phyloP scores from a whole-genome alignment of 2,113 vertebrate species.

The Lutjanus erythropterus region DNA sequence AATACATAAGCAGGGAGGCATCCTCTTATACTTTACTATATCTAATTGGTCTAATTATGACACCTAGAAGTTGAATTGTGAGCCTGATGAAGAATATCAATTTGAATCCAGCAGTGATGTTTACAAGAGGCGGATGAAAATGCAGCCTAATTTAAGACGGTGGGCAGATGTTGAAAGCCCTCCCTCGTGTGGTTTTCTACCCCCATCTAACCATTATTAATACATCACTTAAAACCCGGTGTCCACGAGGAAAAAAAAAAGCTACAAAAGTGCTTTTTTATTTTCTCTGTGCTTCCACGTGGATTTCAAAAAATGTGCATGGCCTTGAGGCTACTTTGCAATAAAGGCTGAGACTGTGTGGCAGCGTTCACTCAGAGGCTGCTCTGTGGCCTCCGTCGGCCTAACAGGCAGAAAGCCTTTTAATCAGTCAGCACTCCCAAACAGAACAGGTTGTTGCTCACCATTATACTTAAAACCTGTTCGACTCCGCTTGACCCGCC shows the following conservation, averaged over 20 bases:
- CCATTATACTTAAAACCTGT: neutral
- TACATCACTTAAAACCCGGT: slow-evolving; percentile 21
- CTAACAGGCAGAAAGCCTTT: slow-evolving; percentile 34
- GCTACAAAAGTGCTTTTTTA: slow-evolving; percentile 1
- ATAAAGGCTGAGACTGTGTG: slow-evolving; percentile 10
- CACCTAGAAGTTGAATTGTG: neutral
- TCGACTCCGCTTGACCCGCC: neutral
- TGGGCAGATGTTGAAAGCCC: neutral
- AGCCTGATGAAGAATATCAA: slow-evolving; percentile 3
- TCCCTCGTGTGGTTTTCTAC: neutral
- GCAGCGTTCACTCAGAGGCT: slow-evolving; percentile 18
- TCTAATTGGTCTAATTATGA: neutral
- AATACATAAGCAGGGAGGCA: neutral
- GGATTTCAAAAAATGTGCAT: slow-evolving; percentile 7
- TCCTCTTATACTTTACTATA: neutral
- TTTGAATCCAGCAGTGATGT: neutral
- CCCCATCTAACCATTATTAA: neutral
- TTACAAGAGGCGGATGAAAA: neutral
- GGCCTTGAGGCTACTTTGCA: slow-evolving; percentile 16
- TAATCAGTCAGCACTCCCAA: slow-evolving; percentile 32
- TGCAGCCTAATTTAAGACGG: neutral
- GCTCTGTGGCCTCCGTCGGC: neutral
- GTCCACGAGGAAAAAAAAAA: neutral
- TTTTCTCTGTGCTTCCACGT: neutral
- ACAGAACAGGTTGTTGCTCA: slow-evolving; percentile 8